Percentiles rank a stretch among this genome's conserved stretches.
phyloP scores from a whole-genome alignment of 2,797 vertebrate species.

The Spinibarbus caldwelli region DNA sequence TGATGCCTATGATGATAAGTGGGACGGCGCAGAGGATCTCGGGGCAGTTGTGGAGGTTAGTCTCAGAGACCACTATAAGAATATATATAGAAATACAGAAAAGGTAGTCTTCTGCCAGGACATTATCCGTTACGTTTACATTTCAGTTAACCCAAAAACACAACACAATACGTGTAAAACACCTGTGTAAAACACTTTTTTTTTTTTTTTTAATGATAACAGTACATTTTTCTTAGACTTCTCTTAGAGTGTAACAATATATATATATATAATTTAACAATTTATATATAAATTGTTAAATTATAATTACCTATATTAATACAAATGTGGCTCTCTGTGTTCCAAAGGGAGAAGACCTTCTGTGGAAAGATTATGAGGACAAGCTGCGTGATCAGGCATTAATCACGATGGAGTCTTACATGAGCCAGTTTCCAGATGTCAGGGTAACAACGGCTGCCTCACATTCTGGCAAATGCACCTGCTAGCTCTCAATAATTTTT shows the following conservation, averaged over 20 bases:
- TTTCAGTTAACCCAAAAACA: not conserved
- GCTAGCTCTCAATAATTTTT: not conserved
- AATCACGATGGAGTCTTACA: constrained; percentile 90
- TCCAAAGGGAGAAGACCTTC: constrained; percentile 89
- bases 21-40: constrained; percentile 86
- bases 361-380: constrained; percentile 95
- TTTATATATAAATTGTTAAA: no score
- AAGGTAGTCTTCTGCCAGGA: not conserved
- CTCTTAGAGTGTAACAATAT: no score
- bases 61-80: constrained; percentile 42
- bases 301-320: not conserved
- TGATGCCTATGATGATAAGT: constrained; percentile 86
- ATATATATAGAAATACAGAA: not conserved
- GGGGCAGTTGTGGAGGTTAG: constrained; percentile 86
- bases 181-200: not conserved
- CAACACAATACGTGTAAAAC: not conserved
- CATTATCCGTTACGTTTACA: not conserved
- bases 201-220: not conserved
- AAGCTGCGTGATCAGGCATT: constrained; percentile 90
- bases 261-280: no score
- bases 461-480: not conserved
- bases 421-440: constrained; percentile 89
- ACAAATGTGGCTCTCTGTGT: not conserved
- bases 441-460: constrained; percentile 76
- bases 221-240: not conserved